Conservation (phyloP, 2,888 invertebrate species). For the Andricus curvator region DNA sequence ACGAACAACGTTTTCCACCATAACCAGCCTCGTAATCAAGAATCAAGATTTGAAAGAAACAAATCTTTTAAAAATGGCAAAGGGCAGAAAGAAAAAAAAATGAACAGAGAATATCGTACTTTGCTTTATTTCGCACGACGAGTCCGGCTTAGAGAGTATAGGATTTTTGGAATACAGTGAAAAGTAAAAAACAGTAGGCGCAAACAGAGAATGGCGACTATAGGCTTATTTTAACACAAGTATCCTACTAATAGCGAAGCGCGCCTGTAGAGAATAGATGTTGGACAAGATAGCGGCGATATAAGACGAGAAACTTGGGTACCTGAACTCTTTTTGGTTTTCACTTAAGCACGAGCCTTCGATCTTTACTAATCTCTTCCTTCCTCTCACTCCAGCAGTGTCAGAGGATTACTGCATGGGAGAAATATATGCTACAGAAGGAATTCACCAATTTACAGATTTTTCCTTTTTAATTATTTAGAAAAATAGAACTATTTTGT, state of each 20-base stretch:
- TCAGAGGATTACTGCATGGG: slow-evolving; percentile 44
- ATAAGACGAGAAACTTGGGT: slow-evolving; percentile 61
- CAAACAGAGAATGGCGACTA: slow-evolving; percentile 66
- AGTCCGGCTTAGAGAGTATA: slow-evolving; percentile 42
- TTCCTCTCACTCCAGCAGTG: slow-evolving; percentile 8
- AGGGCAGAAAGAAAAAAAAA: slow-evolving; percentile 36
- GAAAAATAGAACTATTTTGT: background rate
- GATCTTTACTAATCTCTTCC: slow-evolving; percentile 42
- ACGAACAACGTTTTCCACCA: too few species aligned
- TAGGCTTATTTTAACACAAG: slow-evolving; percentile 45
- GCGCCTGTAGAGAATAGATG: slow-evolving; percentile 58
- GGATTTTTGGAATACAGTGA: slow-evolving; percentile 67
- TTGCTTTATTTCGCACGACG: background rate
- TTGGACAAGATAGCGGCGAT: slow-evolving; percentile 67
- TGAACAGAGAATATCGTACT: slow-evolving; percentile 27
- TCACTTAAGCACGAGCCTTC: slow-evolving; percentile 57
- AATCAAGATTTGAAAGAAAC: background rate
- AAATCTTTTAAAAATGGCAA: slow-evolving; percentile 20
- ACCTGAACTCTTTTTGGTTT: slow-evolving; percentile 63
- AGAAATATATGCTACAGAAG: slow-evolving; percentile 25
- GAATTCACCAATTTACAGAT: slow-evolving; percentile 30
- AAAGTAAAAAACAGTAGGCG: slow-evolving; percentile 72
- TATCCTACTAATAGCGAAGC: slow-evolving; percentile 45
- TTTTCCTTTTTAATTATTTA: background rate
- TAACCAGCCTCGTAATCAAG: background rate